phyloP scores from a whole-genome alignment of 2,797 vertebrate genomes.

The Sebastes oblongus region DNA sequence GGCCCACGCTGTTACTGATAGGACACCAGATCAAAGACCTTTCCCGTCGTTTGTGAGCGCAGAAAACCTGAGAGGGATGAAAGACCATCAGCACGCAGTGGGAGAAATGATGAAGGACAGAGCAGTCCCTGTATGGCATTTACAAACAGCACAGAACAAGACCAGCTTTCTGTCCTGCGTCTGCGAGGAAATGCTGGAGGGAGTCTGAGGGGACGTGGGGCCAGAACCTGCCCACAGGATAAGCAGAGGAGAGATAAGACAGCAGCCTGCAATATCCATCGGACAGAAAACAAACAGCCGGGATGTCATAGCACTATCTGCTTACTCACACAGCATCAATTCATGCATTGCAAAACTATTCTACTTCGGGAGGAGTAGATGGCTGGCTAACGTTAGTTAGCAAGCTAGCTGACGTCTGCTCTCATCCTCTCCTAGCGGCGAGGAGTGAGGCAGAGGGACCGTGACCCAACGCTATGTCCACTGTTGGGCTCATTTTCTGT shows the following conservation, averaged over 20 bases:
- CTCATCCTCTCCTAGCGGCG: no score
- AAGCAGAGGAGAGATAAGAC: slow-evolving; percentile 42
- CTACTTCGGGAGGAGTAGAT: no score
- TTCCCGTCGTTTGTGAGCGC: slow-evolving; percentile 27
- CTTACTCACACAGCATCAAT: background rate
- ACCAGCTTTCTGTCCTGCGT: slow-evolving; percentile 17
- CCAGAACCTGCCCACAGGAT: slow-evolving; percentile 41
- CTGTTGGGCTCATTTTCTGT: no score
- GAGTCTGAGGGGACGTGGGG: slow-evolving; percentile 26
- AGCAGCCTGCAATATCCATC: slow-evolving; percentile 13
- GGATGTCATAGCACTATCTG: slow-evolving; percentile 5
- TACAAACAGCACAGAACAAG: slow-evolving; percentile 24
- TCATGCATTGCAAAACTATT: background rate
- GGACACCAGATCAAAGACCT: slow-evolving; percentile 56
- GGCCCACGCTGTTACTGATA: slow-evolving; percentile 57
- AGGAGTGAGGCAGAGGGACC: no score
- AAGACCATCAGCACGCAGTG: slow-evolving; percentile 53
- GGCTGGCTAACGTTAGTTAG: no score
- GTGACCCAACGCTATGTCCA: no score
- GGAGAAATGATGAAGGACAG: slow-evolving; percentile 63
- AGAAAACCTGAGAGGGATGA: slow-evolving; percentile 60
- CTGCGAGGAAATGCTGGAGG: slow-evolving; percentile 23
- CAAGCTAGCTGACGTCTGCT: no score
- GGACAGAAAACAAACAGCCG: slow-evolving; percentile 12
- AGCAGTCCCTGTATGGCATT: slow-evolving; percentile 35